Conservation (phyloP, 2,113 vertebrate species). For the Mobula birostris region DNA sequence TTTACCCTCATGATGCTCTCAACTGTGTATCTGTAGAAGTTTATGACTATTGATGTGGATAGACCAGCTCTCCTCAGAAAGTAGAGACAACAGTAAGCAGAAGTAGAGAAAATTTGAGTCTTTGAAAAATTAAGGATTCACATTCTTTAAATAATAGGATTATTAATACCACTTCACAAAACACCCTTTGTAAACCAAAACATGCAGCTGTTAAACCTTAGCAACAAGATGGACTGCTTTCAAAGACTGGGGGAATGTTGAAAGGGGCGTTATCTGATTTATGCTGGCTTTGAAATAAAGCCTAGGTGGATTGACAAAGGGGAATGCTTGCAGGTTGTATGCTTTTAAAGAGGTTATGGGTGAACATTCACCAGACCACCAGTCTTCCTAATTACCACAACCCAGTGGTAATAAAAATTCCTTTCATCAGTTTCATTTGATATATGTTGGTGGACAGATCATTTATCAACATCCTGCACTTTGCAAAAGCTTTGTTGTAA, state of each 20-base stretch:
- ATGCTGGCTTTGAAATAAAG: constrained; percentile 25
- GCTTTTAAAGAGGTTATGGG: constrained; percentile 19
- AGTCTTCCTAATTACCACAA: constrained; percentile 25
- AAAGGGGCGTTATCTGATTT: constrained; percentile 33
- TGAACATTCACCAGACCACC: constrained; percentile 16
- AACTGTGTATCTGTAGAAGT: too few relatives aligned
- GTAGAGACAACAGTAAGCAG: too few relatives aligned
- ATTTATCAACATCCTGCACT: neutral
- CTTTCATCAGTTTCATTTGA: constrained; percentile 33
- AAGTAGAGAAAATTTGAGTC: too few relatives aligned
- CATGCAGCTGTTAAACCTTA: neutral
- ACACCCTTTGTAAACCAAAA: neutral
- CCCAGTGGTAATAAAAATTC: constrained; percentile 20
- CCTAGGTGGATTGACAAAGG: constrained; percentile 3
- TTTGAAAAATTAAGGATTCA: neutral
- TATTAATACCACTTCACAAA: neutral
- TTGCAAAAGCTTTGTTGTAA: neutral
- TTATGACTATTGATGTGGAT: too few relatives aligned
- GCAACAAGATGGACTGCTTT: neutral
- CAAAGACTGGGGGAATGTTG: constrained; percentile 20
- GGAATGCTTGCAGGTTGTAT: constrained; percentile 8
- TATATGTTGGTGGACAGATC: constrained; percentile 13
- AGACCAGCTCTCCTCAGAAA: too few relatives aligned
- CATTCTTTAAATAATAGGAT: neutral
- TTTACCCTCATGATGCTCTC: too few relatives aligned